Percentiles rank a stretch among this genome's conserved stretches.
phyloP scores from a whole-genome alignment of 2,797 vertebrate genomes.

The Eidolon dupreanum region DNA sequence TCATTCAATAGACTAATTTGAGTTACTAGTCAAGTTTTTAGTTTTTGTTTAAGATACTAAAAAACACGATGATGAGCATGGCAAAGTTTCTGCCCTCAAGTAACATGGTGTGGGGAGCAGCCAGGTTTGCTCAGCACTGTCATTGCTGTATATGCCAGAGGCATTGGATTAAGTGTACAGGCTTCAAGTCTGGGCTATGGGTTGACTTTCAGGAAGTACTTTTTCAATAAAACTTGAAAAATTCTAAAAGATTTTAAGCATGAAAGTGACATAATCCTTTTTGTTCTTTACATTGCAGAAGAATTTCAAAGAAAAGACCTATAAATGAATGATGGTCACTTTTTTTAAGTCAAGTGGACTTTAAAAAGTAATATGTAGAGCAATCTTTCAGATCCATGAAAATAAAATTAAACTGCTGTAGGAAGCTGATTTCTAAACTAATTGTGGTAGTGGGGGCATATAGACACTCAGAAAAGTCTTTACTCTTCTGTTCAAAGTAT shows the following conservation, averaged over 20 bases:
- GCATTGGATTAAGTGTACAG: background rate
- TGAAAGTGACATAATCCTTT: background rate
- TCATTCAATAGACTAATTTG: background rate
- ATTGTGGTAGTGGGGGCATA: background rate
- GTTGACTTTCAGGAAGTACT: background rate
- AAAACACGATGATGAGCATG: background rate
- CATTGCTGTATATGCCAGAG: too few relatives aligned
- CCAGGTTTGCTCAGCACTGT: background rate
- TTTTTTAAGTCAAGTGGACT: background rate
- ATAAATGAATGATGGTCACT: background rate
- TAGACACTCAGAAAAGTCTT: background rate
- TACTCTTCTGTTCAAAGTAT: background rate
- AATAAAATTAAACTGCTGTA: background rate
- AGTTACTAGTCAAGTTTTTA: background rate
- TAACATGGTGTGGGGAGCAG: background rate
- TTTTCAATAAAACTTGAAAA: background rate
- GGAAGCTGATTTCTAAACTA: background rate
- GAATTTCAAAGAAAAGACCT: background rate
- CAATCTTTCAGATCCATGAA: background rate
- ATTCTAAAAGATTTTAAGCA: background rate
- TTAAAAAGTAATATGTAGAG: background rate
- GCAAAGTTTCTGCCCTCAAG: background rate
- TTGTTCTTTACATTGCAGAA: background rate
- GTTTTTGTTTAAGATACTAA: background rate
- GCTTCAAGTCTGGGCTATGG: background rate